Base-by-base conservation (phyloP, 1,140 invertebrate species). In the Drosophila tristis region DNA sequence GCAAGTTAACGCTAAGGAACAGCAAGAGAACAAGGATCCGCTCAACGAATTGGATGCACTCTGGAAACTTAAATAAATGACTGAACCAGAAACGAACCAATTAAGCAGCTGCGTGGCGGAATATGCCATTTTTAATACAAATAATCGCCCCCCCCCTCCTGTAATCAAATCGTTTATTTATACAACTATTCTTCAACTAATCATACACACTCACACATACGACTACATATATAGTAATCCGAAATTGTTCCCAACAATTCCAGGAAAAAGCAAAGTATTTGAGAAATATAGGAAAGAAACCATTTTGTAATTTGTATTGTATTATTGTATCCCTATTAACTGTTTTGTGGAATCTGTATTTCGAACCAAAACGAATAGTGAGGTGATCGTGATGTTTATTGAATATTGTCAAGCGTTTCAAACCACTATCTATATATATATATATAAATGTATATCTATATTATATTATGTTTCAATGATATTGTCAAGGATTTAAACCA, bases 31-130 rank as follows among this genome's bases (percentile, higher is more conserved):
- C 26, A 92, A 92, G 61, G 91, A 92, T 84, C 91, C 91, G 56
- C 84, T 92, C 5, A 92, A 90, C 53, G 91, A 92, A 57, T 53
- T 92, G 25, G 91, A 92, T 84, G 91, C 91, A 16, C 71, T 92
- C 8, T 92, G 91, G 91, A 92, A 92, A 77, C 65, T 92, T 55
- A 92, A 92, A 79, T 84, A 74, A 78, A 44, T 16, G 63, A 89
- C 70, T 82, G 65, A 87, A 56, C 44, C 42, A 45, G 29, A 31
- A 57, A 51, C n/a, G 39, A 65, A 74, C 72, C 47, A 51, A 49
- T 35, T 39, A 5, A 39, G 50, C 29, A 50, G 67, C 50, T 65
- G 7, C 13, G 60, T 29, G 64, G 47, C 47, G 31, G 26, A 20
- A 44, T 53, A 54, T 23, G 53, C 39, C 35, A 29, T 29, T 29